Conservation (phyloP, 1,140 invertebrate genomes). For the Cyrtorhinus lividipennis region DNA sequence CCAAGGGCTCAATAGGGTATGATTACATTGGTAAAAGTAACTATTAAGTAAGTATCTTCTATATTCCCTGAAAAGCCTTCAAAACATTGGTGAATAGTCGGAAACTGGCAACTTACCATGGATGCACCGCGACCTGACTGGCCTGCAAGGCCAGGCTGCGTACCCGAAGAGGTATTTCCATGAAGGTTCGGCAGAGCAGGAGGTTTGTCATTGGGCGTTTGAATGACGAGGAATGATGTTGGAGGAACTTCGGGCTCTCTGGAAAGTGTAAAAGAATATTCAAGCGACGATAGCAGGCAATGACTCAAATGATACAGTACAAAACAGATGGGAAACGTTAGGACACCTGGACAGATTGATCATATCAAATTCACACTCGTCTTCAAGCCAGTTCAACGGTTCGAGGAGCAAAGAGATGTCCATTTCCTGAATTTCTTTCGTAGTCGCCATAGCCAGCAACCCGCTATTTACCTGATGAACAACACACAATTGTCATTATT, state of each 20-base stretch:
- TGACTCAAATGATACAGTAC: too few relatives aligned
- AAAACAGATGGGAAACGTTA: constrained; percentile 29
- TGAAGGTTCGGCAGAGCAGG: constrained; percentile 18
- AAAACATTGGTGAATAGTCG: too few relatives aligned
- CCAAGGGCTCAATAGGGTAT: too few relatives aligned
- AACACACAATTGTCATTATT: constrained; percentile 17
- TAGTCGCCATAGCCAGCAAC: constrained; percentile 80
- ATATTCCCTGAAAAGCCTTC: too few relatives aligned
- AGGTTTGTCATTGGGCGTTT: constrained; percentile 62
- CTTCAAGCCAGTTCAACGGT: constrained; percentile 79
- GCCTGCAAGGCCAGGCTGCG: constrained; percentile 50
- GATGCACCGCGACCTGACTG: constrained; percentile 75
- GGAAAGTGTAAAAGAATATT: constrained; percentile 23
- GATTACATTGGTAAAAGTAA: too few relatives aligned
- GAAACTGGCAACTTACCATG: constrained; percentile 62
- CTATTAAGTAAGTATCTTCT: too few relatives aligned
- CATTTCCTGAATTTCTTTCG: constrained; percentile 93
- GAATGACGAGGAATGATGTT: constrained; percentile 82
- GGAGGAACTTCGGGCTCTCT: constrained; percentile 47
- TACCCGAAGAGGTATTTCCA: constrained; percentile 35
- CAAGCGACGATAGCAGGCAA: too few relatives aligned
- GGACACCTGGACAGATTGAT: constrained; percentile 72
- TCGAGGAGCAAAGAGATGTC: constrained; percentile 83
- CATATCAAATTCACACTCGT: constrained; percentile 92
- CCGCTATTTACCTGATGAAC: constrained; percentile 65